Evolutionary conservation across 2,113 vertebrate species (phyloP).

Genomic region (Dissostichus mawsoni): DNA sequence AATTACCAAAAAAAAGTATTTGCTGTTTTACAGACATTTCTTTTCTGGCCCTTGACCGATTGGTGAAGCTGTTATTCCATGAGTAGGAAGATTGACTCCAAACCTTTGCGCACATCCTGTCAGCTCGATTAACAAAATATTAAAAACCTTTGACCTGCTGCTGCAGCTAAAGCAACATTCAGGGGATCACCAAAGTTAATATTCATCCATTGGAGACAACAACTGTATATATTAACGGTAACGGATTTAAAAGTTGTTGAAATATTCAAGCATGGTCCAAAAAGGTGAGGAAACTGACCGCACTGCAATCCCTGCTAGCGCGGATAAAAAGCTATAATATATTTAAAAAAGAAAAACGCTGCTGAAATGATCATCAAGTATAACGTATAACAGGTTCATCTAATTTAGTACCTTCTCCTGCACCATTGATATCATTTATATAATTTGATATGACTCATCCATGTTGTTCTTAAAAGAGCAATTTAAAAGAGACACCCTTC

Average conservation of each 20-base stretch:
- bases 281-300: not conserved
- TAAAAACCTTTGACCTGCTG: not conserved
- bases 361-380: not conserved
- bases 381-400: not conserved
- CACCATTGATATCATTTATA: not conserved
- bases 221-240: not conserved
- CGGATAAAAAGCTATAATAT: not conserved
- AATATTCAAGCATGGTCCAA: not conserved
- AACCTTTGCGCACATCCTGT: too few species aligned
- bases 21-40: too few species aligned
- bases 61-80: too few species aligned
- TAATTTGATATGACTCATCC: constrained; percentile 5
- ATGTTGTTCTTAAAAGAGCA: constrained; percentile 16
- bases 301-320: not conserved
- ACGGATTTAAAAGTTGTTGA: not conserved
- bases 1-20: too few species aligned
- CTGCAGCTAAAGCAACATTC: not conserved
- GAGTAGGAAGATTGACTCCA: too few species aligned
- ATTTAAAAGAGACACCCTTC: constrained; percentile 22
- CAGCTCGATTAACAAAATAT: too few species aligned
- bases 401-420: not conserved
- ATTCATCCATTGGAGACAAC: not conserved
- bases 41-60: too few species aligned
- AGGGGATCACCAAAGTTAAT: not conserved
- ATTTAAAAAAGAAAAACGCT: not conserved